A percentile compares a stretch with the other conserved stretches of the same genome.
Evolutionary conservation across 2,797 vertebrate species (phyloP).

Genomic region (Sebastolobus altivelis): DNA sequence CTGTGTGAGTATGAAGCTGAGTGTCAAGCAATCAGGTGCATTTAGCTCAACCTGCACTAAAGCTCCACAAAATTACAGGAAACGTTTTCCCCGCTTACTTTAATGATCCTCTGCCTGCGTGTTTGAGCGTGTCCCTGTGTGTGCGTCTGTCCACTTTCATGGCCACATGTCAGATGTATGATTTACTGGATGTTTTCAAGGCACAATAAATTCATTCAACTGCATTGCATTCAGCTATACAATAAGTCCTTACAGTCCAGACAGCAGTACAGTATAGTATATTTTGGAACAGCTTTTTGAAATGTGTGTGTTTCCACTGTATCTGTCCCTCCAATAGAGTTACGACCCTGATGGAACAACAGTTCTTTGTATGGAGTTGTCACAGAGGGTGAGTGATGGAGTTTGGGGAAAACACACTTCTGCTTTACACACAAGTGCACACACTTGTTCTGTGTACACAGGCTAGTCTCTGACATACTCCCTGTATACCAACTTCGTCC

Average conservation of each 20-base stretch:
- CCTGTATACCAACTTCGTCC: background rate
- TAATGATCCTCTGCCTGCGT: constrained; percentile 9
- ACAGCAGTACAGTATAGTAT: constrained; percentile 19
- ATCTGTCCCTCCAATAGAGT: constrained; percentile 56
- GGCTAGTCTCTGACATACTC: background rate
- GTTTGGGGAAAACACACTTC: constrained; percentile 38
- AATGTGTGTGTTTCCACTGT: constrained; percentile 49
- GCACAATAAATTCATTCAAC: constrained; percentile 51
- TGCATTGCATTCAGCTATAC: constrained; percentile 29
- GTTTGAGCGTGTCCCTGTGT: background rate
- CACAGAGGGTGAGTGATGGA: constrained; percentile 61
- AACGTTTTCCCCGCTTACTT: constrained; percentile 25
- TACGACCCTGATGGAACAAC: constrained; percentile 58
- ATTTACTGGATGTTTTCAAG: constrained; percentile 35
- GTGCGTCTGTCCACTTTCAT: constrained; percentile 5
- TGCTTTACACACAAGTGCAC: constrained; percentile 25
- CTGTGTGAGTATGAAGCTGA: background rate
- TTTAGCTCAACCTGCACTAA: constrained; percentile 23
- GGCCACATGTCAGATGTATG: constrained; percentile 23
- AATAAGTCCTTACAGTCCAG: constrained; percentile 30
- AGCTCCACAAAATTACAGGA: constrained; percentile 33
- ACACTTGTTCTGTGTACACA: constrained; percentile 27
- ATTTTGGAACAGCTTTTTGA: constrained; percentile 40
- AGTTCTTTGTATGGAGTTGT: constrained; percentile 67
- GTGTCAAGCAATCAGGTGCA: constrained; percentile 8